These are phyloP conservation scores for Darevskia mixta DNA, from an alignment of 2,797 vertebrate species.

Conservation along the genomic window DNA sequence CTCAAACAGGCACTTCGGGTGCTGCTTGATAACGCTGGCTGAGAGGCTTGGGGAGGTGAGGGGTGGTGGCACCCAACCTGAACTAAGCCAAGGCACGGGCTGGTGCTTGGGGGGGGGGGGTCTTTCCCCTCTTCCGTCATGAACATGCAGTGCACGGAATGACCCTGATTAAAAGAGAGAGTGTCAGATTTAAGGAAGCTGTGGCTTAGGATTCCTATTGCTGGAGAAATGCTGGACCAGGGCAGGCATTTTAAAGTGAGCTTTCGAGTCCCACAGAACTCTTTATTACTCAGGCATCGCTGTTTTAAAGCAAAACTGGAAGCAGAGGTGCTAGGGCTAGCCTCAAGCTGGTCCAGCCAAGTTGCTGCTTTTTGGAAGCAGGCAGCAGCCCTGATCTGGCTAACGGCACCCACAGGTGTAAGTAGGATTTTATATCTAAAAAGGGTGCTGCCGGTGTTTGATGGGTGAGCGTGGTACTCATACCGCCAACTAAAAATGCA, in stretches of 20 bases:
- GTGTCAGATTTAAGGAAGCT: neutral
- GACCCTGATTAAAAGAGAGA: neutral
- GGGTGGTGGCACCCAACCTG: neutral
- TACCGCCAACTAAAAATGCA: neutral
- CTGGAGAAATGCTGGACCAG: neutral
- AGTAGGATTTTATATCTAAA: neutral
- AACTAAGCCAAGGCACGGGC: neutral
- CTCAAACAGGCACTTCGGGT: conserved; percentile 45
- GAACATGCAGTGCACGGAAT: neutral
- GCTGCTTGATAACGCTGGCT: neutral
- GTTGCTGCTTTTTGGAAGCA: neutral
- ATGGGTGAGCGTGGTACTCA: neutral
- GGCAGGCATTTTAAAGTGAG: neutral
- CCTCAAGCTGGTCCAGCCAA: neutral
- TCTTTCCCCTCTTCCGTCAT: neutral
- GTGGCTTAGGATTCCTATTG: conserved; percentile 26
- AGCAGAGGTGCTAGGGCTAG: neutral
- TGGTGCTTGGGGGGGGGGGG: too few species aligned
- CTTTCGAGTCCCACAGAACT: neutral
- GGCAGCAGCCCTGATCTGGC: neutral
- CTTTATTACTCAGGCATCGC: neutral
- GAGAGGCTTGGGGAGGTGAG: neutral
- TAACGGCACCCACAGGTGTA: neutral
- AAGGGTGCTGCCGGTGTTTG: neutral
- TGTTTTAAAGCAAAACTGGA: neutral